These are phyloP conservation scores for Syrrhaptes paradoxus DNA, from an alignment of 2,113 vertebrate species.

Conservation along the genomic window DNA sequence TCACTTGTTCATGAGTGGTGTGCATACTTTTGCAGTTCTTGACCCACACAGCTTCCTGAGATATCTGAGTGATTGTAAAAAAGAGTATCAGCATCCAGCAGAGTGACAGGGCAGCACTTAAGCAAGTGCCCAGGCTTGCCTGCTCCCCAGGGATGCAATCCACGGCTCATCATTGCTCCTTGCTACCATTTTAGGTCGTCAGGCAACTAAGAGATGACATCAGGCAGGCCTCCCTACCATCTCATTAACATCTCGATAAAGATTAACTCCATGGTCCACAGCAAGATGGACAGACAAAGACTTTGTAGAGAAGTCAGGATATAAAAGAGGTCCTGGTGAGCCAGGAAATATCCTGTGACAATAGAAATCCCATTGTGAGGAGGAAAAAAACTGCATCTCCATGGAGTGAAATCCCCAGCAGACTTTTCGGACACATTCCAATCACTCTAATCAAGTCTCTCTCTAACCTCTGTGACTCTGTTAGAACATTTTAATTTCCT, in stretches of 20 bases:
- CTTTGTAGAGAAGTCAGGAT: background rate
- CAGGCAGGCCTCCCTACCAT: slow-evolving; percentile 2
- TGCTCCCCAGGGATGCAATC: background rate
- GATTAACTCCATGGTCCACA: background rate
- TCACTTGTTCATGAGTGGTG: background rate
- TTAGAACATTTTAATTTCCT: slow-evolving; percentile 41
- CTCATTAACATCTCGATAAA: slow-evolving; percentile 43
- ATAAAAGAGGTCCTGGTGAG: slow-evolving; percentile 19
- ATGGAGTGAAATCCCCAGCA: background rate
- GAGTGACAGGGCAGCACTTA: background rate
- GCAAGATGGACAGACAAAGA: slow-evolving; percentile 17
- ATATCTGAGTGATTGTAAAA: background rate
- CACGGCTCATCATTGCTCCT: background rate
- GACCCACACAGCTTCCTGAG: background rate
- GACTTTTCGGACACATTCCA: background rate
- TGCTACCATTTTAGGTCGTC: slow-evolving; percentile 38
- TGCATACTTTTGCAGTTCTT: background rate
- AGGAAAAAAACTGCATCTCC: background rate
- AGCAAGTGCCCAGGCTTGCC: background rate
- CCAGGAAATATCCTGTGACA: slow-evolving; percentile 6
- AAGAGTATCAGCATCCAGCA: background rate
- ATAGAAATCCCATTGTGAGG: background rate
- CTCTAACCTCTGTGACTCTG: background rate
- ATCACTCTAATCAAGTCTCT: background rate
- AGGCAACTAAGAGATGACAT: slow-evolving; percentile 14